phyloP scores from a whole-genome alignment of 2,888 invertebrate species.

The Tenthredo mesomela region DNA sequence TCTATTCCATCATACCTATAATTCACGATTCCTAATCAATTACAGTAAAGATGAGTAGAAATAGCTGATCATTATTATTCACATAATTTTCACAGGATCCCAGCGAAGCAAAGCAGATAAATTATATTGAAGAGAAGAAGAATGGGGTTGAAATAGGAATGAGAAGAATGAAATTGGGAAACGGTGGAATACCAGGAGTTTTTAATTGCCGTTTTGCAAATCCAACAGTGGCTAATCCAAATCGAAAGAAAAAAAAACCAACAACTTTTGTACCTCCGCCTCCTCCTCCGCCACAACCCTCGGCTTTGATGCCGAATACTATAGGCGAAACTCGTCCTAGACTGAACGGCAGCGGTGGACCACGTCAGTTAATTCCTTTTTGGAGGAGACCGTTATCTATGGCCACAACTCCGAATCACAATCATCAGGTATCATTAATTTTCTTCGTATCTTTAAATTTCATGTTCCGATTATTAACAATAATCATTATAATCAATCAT shows the following conservation, averaged over 20 bases:
- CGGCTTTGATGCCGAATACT: constrained; percentile 71
- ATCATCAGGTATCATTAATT: constrained; percentile 71
- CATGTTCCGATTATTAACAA: background rate
- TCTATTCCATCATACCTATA: background rate
- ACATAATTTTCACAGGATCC: constrained; percentile 63
- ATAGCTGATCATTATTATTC: background rate
- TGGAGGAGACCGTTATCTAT: constrained; percentile 87
- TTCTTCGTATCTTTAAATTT: background rate
- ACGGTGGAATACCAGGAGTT: constrained; percentile 87
- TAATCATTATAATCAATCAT: background rate
- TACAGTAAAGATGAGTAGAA: background rate
- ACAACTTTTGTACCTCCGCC: constrained; percentile 92
- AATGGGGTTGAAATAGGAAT: constrained; percentile 62
- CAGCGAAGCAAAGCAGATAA: constrained; percentile 67
- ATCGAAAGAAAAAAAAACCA: constrained; percentile 94
- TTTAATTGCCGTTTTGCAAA: constrained; percentile 93
- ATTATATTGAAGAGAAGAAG: constrained; percentile 67
- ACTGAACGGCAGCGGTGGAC: constrained; percentile 68
- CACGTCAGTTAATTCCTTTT: constrained; percentile 81
- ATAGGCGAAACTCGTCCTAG: constrained; percentile 70
- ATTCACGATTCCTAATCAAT: background rate
- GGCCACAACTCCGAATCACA: constrained; percentile 74
- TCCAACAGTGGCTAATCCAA: constrained; percentile 84
- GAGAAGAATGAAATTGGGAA: constrained; percentile 72
- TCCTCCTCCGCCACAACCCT: constrained; percentile 75